Evolutionary conservation across 1,140 invertebrate species (phyloP).

Genomic region (Oryctes rhinoceros): DNA sequence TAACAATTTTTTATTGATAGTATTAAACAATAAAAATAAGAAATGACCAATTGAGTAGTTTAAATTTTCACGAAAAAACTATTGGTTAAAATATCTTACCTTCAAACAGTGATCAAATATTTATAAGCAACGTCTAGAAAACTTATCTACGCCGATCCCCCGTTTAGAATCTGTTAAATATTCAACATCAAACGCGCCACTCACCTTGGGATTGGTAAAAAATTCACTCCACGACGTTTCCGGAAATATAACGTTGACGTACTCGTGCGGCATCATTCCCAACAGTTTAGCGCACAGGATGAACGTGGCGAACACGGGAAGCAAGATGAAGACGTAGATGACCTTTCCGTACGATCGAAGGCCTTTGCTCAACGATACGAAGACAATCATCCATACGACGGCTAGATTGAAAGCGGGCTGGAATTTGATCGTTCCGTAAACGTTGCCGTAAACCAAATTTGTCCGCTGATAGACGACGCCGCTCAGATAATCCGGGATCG

Average conservation of each 20-base stretch:
- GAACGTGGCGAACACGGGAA: constrained; percentile 77
- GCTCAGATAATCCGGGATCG: constrained; percentile 84
- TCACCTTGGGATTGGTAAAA: constrained; percentile 79
- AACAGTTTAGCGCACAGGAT: constrained; percentile 78
- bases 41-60: no score
- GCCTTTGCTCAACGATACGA: constrained; percentile 88
- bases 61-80: neutral
- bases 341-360: constrained; percentile 86
- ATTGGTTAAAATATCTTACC: no score
- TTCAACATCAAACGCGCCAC: constrained; percentile 45
- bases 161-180: no score
- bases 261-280: constrained; percentile 72
- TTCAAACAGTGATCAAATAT: no score
- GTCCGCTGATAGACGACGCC: constrained; percentile 80
- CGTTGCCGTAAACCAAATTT: constrained; percentile 68
- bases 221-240: constrained; percentile 84
- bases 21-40: no score
- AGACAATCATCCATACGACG: constrained; percentile 90
- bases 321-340: constrained; percentile 75
- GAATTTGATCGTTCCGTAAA: constrained; percentile 78
- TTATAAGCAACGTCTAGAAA: no score
- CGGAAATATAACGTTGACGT: constrained; percentile 74
- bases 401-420: constrained; percentile 90
- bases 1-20: no score
- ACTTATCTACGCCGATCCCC: no score